Conservation (phyloP, 2,888 invertebrate genomes). For the Tiphia femorata region DNA sequence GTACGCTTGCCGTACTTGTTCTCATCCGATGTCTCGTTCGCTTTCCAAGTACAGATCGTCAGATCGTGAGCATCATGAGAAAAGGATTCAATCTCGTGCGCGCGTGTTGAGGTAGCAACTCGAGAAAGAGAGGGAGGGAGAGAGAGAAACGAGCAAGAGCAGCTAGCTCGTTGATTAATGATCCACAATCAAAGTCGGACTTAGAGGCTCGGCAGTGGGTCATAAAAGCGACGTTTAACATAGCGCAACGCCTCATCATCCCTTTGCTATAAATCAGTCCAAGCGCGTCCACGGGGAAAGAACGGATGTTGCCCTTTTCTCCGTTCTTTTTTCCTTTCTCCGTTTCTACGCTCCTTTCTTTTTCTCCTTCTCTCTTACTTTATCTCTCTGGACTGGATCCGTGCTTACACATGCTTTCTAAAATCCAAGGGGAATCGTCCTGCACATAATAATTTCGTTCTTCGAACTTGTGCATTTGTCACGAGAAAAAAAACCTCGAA, state of each 20-base stretch:
- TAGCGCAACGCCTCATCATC: slow-evolving; percentile 65
- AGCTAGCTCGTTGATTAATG: slow-evolving; percentile 59
- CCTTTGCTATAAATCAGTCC: slow-evolving; percentile 64
- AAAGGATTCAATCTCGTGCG: slow-evolving; percentile 35
- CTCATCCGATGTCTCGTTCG: no score
- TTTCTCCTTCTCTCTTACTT: not conserved
- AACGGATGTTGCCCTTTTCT: slow-evolving; percentile 10
- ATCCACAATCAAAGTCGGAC: slow-evolving; percentile 55
- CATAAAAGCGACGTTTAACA: slow-evolving; percentile 65
- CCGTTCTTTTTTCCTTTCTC: slow-evolving; percentile 9
- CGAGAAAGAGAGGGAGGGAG: no score
- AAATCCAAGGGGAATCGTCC: no score
- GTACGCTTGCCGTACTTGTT: no score
- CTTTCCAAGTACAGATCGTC: no score
- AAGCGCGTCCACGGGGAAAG: slow-evolving; percentile 36
- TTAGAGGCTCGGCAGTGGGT: slow-evolving; percentile 51
- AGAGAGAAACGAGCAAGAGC: no score
- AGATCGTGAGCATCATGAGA: no score
- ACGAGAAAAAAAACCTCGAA: no score
- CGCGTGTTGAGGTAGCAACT: slow-evolving; percentile 48
- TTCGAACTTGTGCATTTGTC: no score
- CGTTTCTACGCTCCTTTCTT: slow-evolving; percentile 3
- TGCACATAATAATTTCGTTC: no score
- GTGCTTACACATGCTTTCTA: not conserved
- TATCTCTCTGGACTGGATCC: slow-evolving; percentile 2